These are phyloP conservation scores for Cephus pygmeus DNA, from an alignment of 2,888 invertebrate genomes.

Conservation along the genomic window DNA sequence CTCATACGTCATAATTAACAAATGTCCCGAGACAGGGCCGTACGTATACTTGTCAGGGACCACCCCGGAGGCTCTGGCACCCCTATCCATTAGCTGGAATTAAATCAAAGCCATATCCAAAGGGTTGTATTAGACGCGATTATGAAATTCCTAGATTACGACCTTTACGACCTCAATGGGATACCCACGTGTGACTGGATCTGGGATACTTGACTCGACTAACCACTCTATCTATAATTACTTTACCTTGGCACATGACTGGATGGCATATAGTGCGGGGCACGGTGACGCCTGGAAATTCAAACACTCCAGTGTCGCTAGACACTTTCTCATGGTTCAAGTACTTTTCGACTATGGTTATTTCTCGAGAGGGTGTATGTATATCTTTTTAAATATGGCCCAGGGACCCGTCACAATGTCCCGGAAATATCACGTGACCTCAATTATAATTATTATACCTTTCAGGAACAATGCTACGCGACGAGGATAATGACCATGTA, in stretches of 20 bases:
- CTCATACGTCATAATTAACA: constrained; percentile 55
- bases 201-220: background rate
- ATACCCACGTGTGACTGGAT: background rate
- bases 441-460: background rate
- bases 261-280: background rate
- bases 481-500: background rate
- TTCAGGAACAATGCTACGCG: background rate
- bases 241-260: background rate
- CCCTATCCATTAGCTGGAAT: constrained; percentile 58
- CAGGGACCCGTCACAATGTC: background rate
- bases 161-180: constrained; percentile 9
- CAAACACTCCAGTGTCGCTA: background rate
- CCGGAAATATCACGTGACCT: background rate
- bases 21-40: constrained; percentile 35
- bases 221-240: background rate
- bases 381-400: background rate
- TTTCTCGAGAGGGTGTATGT: background rate
- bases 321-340: constrained; percentile 2
- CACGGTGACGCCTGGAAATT: background rate
- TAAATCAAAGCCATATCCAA: constrained; percentile 51
- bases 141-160: constrained; percentile 45
- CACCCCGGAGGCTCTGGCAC: constrained; percentile 49
- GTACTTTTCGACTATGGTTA: background rate
- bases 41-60: constrained; percentile 33
- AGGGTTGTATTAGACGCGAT: constrained; percentile 36